Base-by-base conservation (phyloP, 1,140 invertebrate genomes). In the Zaprionus camerounensis region DNA sequence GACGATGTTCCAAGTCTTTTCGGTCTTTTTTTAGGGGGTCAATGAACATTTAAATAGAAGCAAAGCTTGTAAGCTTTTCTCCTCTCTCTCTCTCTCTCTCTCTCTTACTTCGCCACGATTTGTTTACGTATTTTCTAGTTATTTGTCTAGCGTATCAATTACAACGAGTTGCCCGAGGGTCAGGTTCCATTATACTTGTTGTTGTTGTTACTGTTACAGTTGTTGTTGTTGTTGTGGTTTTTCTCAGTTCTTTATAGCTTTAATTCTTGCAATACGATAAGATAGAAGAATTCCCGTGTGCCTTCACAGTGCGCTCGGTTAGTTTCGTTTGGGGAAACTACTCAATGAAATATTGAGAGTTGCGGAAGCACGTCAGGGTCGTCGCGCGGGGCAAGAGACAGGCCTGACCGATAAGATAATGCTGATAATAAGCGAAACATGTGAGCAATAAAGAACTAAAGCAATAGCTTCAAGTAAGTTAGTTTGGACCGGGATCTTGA, bases 31-130 rank as follows among this genome's bases (percentile, higher is more conserved):
- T 75, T 70, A 7, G 49, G 26, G 38, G 58, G 83, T 86, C 83
- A 86, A 78, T 80, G 83, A 86, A 86, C 83, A 82, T 72, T 86
- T 80, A 80, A 86, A 78, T 79, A 76, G 72, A 82, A 77, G 64
- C 80, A 77, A 76, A 80, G 24, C 24, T 53, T 82, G 73, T 85
- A 76, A 87, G 83, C 83, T 82, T 79, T 86, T 65, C 64, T 63
- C 53, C 17, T 28, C 41, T 22, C 22, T 55, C 11, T 20, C 36
- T 20, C 15, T 26, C 24, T 41, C 28, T 61, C 12, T 11, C 41
- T 26, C 26, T 26, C 20, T 11, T 36, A 36, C 62, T 15, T n/a
- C 20, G 24, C 46, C 11, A 22, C 34, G 59, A 59, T 83, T 85
- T 81, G 65, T 67, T 75, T 82, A 76, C 51, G 24, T 72, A 71